Evolutionary conservation across 2,888 invertebrate genomes (phyloP), one percentile per base, ranked within the genome.

Genomic region (Microplitis deprimator): DNA sequence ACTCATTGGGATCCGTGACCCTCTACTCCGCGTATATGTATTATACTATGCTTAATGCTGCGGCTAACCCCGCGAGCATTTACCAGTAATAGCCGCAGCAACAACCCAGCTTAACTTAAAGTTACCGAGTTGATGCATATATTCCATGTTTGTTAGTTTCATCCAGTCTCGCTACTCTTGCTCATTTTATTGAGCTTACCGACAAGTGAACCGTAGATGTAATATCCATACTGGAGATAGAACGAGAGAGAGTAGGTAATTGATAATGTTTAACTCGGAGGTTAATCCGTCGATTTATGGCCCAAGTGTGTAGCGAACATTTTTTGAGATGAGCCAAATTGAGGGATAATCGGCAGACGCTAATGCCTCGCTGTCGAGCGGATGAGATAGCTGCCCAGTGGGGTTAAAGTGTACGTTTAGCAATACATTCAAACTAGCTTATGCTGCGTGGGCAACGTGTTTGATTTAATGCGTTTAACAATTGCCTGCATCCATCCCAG

Each of bases 201-300:
- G 39, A 60, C 16, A 13, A 50, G 62, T 73, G 13, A 50, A 13
- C 50, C 13, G 50, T 13, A 29, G 29, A 29, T 50, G 10, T 50
- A 50, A 50, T 50, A 13, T 13, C 29, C 29, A 29, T 29, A 29
- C 29, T 29, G 29, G 29, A 64, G 62, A 68, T 41, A 68, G 17
- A 68, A 61, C n/a, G 74, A 75, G 76, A 39, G 59, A 68, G 50
- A 50, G 50, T 62, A 38, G 76, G 60, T 88, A 89, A 89, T 89
- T 89, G 88, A 88, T 89, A 88, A 87, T 85, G 87, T 84, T 88
- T 85, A 87, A 86, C 85, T 84, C 78, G 77, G 81, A 82, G 87
- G 85, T 87, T 89, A 89, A 88, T 88, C 86, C 85, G 83, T 79
- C 85, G 87, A 89, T 89, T 89, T 89, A 89, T 87, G 87, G 80